Evolutionary conservation across 1,140 invertebrate species (phyloP), one percentile per base, ranked within the genome.

Genomic region (Fopius arisanus): DNA sequence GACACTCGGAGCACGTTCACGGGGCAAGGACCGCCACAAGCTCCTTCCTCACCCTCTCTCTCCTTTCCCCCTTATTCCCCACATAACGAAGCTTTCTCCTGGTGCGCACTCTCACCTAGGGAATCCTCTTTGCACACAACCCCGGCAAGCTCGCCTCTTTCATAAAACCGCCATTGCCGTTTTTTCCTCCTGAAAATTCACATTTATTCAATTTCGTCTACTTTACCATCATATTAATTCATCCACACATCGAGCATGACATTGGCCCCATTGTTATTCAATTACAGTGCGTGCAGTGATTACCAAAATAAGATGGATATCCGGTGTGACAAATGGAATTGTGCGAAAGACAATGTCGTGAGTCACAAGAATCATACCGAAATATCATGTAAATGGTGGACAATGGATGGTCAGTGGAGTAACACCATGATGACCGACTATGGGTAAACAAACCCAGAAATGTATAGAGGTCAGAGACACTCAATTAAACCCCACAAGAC

Each of bases 21-120:
- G 80, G 87, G 85, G 87, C 86, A 87, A 87, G 84, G 86, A 88
- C 87, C 87, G 87, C 85, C 85, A 85, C 86, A 88, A 88, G 86
- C 86, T 87, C 82, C 72, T 73, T 70, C 73, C 66, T 66, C 51
- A 67, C 70, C 76, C 72, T 73, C 63, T 66, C n/a, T 75, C 72
- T 67, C 73, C 51, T 73, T 72, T 69, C 69, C 77, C 51, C 16
- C 67, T 73, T 33, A 26, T 16, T 9, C n/a, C 43, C n/a, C n/a
- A 2, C 19, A 16, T 6, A 65, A 33, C 62, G 54, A 10, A 59
- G 21, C 54, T 59, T 59, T 59, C 54, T 59, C 23, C 54, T 59
- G 54, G 54, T 59, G 54, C 54, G 23, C 54, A 59, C 54, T 59
- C 54, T 59, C 54, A 59, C 54, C 54, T 28, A 59, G 3, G 19